These are phyloP conservation scores for Mizuhopecten yessoensis DNA, from an alignment of 1,140 invertebrate species.

Conservation along the genomic window DNA sequence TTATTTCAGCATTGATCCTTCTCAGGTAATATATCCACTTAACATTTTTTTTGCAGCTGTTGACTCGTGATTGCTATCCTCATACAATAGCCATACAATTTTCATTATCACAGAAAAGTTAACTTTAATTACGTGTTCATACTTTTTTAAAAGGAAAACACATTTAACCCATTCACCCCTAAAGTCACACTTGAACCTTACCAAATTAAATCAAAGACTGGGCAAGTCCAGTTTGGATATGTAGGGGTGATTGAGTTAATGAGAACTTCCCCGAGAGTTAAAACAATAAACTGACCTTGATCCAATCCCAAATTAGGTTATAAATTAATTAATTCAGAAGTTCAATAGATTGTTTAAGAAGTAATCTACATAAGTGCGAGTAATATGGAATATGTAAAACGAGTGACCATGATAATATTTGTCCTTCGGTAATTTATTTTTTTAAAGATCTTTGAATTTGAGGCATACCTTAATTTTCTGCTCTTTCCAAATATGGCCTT, in stretches of 20 bases:
- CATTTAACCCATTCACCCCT: too few species aligned
- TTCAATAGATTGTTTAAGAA: neutral
- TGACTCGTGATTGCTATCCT: neutral
- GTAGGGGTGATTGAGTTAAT: too few species aligned
- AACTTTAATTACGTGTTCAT: neutral
- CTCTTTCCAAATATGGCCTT: too few species aligned
- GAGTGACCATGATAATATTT: too few species aligned
- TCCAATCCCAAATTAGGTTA: neutral
- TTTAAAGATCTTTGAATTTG: too few species aligned
- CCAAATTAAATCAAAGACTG: too few species aligned
- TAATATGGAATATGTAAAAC: neutral
- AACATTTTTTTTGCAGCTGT: neutral
- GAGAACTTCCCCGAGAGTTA: neutral
- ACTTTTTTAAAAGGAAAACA: neutral
- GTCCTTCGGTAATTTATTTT: too few species aligned
- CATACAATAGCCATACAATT: neutral
- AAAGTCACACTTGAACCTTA: too few species aligned
- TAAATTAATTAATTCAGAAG: neutral
- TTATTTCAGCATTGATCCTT: neutral
- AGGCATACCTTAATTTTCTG: too few species aligned
- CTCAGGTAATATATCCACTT: too few species aligned
- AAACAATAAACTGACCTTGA: neutral
- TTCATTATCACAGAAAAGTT: neutral
- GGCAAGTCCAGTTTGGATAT: too few species aligned
- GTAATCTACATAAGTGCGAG: too few species aligned